Conservation (phyloP, 2,113 vertebrate genomes). For the Xiphias gladius region DNA sequence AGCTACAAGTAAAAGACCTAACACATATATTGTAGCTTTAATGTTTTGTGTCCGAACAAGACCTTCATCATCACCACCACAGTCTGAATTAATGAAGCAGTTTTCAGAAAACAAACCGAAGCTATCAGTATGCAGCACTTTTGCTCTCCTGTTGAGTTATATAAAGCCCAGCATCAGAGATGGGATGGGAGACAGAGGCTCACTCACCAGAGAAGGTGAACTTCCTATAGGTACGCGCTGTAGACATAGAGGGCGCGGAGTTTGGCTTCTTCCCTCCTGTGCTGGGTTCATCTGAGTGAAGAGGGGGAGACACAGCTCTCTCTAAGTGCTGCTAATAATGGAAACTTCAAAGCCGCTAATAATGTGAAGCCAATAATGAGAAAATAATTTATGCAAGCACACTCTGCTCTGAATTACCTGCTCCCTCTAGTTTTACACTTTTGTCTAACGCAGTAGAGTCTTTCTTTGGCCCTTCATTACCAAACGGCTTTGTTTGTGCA, state of each 20-base stretch:
- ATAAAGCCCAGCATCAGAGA: not conserved
- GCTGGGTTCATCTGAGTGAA: slow-evolving; percentile 64
- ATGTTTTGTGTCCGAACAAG: slow-evolving; percentile 32
- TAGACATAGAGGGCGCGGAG: slow-evolving; percentile 61
- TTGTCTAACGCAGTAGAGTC: slow-evolving; percentile 33
- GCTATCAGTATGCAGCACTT: not conserved
- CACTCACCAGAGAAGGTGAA: slow-evolving; percentile 87
- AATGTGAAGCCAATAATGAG: slow-evolving; percentile 30
- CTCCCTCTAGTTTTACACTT: slow-evolving; percentile 47
- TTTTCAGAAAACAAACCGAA: slow-evolving; percentile 36
- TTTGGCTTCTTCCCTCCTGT: slow-evolving; percentile 73
- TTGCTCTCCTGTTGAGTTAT: not conserved
- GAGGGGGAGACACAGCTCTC: slow-evolving; percentile 15
- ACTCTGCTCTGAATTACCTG: slow-evolving; percentile 50
- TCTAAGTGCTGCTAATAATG: slow-evolving; percentile 30
- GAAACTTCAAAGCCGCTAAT: slow-evolving; percentile 44
- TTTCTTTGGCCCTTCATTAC: slow-evolving; percentile 52
- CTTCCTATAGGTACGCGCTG: slow-evolving; percentile 78
- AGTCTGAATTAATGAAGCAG: slow-evolving; percentile 67
- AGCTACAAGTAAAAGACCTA: not conserved
- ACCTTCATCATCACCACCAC: slow-evolving; percentile 49
- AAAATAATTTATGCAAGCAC: slow-evolving; percentile 37
- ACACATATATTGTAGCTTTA: slow-evolving; percentile 51
- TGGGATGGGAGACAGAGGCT: not conserved
- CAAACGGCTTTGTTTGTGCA: slow-evolving; percentile 70